These are phyloP conservation scores for Cariama cristata DNA, from an alignment of 2,113 vertebrate genomes.

Conservation along the genomic window DNA sequence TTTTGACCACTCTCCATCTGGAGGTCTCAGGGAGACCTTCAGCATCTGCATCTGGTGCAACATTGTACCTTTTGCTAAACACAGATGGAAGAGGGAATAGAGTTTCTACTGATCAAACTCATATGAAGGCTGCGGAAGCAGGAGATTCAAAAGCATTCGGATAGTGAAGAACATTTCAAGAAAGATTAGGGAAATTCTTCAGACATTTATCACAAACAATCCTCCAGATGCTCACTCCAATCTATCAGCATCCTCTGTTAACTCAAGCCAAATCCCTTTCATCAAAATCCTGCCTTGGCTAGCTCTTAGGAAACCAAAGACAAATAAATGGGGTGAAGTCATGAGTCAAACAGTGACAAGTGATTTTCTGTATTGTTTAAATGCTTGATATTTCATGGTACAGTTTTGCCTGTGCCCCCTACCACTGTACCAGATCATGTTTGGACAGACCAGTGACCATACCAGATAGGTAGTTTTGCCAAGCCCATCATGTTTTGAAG, in stretches of 20 bases:
- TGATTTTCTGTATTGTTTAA: background rate
- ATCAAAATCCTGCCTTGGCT: background rate
- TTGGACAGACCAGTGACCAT: background rate
- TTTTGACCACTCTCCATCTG: slow-evolving; percentile 9
- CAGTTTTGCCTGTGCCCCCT: background rate
- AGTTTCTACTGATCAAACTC: background rate
- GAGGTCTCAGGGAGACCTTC: background rate
- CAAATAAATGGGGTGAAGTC: background rate
- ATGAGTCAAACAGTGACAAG: background rate
- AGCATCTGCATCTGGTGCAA: background rate
- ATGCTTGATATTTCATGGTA: background rate
- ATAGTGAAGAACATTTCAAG: background rate
- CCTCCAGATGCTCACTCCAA: background rate
- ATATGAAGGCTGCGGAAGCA: background rate
- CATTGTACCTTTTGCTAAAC: background rate
- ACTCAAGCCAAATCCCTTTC: background rate
- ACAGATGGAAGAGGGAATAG: background rate
- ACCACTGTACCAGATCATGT: background rate
- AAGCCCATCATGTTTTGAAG: background rate
- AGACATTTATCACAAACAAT: background rate
- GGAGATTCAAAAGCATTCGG: background rate
- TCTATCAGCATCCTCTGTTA: background rate
- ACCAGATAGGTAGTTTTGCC: background rate
- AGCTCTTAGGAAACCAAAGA: background rate
- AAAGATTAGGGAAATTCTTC: slow-evolving; percentile 31